Conservation (phyloP, 2,797 vertebrate genomes). For the Erethizon dorsatum region DNA sequence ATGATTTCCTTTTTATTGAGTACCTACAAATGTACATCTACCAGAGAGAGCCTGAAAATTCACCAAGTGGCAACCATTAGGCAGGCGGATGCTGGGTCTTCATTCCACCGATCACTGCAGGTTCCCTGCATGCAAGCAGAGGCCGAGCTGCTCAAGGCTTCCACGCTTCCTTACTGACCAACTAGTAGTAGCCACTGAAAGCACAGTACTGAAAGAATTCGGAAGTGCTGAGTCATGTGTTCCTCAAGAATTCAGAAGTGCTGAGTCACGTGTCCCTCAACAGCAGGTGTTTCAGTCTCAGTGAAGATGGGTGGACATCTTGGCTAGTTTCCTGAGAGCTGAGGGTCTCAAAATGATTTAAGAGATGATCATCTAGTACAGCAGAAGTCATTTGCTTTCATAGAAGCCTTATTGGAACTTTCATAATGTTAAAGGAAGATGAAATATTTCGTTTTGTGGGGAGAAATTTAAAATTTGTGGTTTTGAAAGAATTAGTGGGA, state of each 20-base stretch:
- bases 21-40: background rate
- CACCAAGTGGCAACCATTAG: background rate
- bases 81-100: background rate
- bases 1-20: constrained; percentile 30
- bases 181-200: background rate
- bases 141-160: background rate
- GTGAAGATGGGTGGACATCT: background rate
- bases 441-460: constrained; percentile 60
- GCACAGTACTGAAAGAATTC: background rate
- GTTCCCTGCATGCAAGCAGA: background rate
- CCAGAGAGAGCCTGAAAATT: background rate
- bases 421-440: constrained; percentile 57
- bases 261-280: background rate
- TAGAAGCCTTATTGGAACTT: constrained; percentile 33
- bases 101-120: background rate
- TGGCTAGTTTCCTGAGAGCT: background rate
- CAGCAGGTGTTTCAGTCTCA: constrained; percentile 19
- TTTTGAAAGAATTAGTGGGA: constrained; percentile 62
- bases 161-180: background rate
- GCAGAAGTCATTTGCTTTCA: constrained; percentile 48
- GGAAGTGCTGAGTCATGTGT: background rate
- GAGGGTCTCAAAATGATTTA: constrained; percentile 16
- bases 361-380: background rate
- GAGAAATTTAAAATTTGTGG: constrained; percentile 65
- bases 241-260: no score